Evolutionary conservation across 1,140 invertebrate species (phyloP).

Genomic region (Conopomorpha cramerella): DNA sequence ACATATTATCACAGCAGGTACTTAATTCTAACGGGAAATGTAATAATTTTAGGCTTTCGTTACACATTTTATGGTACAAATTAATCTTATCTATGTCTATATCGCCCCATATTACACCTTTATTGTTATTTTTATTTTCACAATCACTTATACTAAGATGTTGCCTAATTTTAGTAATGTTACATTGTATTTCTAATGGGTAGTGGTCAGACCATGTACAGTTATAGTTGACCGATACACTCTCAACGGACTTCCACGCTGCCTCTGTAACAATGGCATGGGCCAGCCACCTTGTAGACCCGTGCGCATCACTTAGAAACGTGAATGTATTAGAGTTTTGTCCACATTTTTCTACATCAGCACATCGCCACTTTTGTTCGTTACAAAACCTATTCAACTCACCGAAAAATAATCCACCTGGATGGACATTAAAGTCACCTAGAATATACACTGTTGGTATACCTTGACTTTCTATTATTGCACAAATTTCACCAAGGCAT

Average conservation of each 20-base stretch:
- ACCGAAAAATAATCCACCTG: not conserved
- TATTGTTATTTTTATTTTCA: not conserved
- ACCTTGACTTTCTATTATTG: constrained; percentile 2
- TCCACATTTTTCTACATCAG: constrained; percentile 1
- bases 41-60: not conserved
- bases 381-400: too few relatives aligned
- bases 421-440: too few relatives aligned
- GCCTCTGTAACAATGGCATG: constrained; percentile 1
- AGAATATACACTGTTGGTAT: not conserved
- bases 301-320: constrained; percentile 1
- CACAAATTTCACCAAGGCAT: too few relatives aligned
- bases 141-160: not conserved
- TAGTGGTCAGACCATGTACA: constrained; percentile 3
- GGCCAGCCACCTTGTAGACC: constrained; percentile 2
- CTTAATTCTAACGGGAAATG: not conserved
- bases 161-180: constrained; percentile 1
- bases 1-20: not conserved
- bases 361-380: not conserved
- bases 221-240: not conserved
- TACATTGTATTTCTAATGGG: constrained; percentile 1
- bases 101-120: constrained; percentile 1
- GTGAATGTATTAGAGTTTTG: not conserved
- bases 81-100: not conserved
- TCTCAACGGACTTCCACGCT: not conserved
- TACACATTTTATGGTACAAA: not conserved